Conservation (phyloP, 1,140 invertebrate species). For the Heliconius hermathena region DNA sequence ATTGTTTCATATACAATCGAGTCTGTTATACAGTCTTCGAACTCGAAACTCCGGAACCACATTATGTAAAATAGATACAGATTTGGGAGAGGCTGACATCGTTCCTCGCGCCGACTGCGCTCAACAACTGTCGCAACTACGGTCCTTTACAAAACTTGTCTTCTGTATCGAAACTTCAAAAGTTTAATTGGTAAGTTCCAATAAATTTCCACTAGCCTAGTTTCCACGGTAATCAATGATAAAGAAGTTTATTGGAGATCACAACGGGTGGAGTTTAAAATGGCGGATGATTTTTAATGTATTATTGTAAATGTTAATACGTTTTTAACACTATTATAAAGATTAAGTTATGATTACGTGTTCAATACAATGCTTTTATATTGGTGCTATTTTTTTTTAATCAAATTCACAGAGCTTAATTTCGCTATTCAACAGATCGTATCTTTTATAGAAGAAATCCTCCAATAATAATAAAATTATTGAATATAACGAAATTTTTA, state of each 20-base stretch:
- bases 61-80: slow-evolving; percentile 38
- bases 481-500: no score
- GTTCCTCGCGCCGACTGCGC: slow-evolving; percentile 5
- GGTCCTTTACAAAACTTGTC: slow-evolving; percentile 31
- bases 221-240: slow-evolving; percentile 14
- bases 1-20: slow-evolving; percentile 16
- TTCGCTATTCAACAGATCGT: no score
- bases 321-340: no score
- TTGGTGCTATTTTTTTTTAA: no score
- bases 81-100: slow-evolving; percentile 25
- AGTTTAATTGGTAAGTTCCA: slow-evolving; percentile 41
- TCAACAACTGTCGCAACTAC: slow-evolving; percentile 35
- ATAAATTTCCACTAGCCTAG: slow-evolving; percentile 24
- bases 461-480: no score
- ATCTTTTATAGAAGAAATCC: no score
- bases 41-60: slow-evolving; percentile 29
- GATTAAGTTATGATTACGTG: no score
- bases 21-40: slow-evolving; percentile 22
- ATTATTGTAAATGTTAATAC: no score
- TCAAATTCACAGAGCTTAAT: no score
- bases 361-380: no score
- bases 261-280: not conserved
- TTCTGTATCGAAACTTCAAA: slow-evolving; percentile 34
- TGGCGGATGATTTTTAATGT: not conserved
- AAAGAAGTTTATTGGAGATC: not conserved